phyloP scores from a whole-genome alignment of 2,113 vertebrate species.

The Rhinolophus sinicus region DNA sequence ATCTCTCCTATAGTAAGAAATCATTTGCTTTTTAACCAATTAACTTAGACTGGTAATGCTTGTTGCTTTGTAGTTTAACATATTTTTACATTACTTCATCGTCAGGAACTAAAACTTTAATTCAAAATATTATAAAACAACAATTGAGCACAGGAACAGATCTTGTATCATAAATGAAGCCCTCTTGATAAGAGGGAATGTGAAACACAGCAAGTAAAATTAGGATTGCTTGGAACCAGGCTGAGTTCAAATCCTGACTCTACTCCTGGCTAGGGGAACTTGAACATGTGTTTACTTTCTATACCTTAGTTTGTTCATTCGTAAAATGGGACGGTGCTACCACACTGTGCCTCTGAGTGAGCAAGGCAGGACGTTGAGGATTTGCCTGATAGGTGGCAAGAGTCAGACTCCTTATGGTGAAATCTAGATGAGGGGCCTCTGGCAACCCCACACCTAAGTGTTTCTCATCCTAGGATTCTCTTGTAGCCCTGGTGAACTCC shows the following conservation, averaged over 20 bases:
- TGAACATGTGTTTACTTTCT: not conserved
- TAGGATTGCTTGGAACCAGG: not conserved
- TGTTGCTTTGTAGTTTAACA: not conserved
- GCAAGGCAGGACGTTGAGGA: not conserved
- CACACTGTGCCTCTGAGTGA: not conserved
- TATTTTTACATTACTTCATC: not conserved
- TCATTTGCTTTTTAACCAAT: not conserved
- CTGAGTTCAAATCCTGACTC: not conserved
- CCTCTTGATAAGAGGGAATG: not conserved
- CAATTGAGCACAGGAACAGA: not conserved
- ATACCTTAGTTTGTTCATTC: not conserved
- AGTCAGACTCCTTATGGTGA: not conserved
- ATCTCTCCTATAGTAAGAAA: not conserved
- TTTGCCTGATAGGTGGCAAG: not conserved
- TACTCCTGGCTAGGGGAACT: not conserved
- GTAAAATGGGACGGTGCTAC: not conserved
- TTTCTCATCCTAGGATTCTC: not conserved
- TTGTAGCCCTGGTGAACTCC: not conserved
- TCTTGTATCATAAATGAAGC: not conserved
- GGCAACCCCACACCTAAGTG: not conserved
- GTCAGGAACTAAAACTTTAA: not conserved
- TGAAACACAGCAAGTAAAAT: not conserved
- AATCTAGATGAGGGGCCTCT: not conserved
- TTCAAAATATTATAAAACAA: not conserved
- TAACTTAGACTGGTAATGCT: not conserved